Percentiles rank a stretch among this genome's conserved stretches.
Evolutionary conservation across 2,113 vertebrate species (phyloP).

Genomic region (Haplochromis burtoni): DNA sequence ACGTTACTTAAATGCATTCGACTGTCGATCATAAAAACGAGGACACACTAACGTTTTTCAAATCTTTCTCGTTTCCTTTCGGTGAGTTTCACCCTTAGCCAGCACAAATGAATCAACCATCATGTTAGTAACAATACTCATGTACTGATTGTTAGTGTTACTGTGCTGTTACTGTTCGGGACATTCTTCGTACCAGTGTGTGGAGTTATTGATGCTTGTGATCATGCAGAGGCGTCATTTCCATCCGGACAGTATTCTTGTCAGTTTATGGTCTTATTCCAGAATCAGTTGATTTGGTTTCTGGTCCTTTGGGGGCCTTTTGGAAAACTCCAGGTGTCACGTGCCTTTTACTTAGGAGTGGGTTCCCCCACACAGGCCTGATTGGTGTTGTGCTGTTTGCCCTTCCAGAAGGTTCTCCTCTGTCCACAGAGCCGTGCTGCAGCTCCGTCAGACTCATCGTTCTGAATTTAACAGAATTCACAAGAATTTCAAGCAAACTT

Average conservation of each 20-base stretch:
- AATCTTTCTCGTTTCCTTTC: neutral
- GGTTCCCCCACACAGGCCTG: neutral
- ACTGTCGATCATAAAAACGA: neutral
- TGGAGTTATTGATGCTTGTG: neutral
- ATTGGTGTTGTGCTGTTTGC: rapidly evolving
- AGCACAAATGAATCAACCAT: neutral
- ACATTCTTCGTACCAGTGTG: neutral
- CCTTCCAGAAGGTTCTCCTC: neutral
- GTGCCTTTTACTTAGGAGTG: neutral
- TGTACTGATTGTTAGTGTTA: rapidly evolving
- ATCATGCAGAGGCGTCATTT: neutral
- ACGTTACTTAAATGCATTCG: rapidly evolving
- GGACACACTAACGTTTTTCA: rapidly evolving
- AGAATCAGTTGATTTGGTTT: neutral
- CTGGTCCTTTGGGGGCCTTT: rapidly evolving
- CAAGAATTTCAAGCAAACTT: rapidly evolving
- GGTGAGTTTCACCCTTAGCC: rapidly evolving
- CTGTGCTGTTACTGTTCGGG: neutral
- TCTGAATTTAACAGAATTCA: neutral
- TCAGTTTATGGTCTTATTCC: neutral
- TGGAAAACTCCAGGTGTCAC: neutral
- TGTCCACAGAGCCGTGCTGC: neutral
- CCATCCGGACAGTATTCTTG: neutral
- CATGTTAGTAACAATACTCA: neutral
- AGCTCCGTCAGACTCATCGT: neutral